Percentiles rank a stretch among this genome's conserved stretches.
These are phyloP conservation scores for Pseudomyrmex cubaensis DNA, from an alignment of 1,140 invertebrate species.

Conservation along the genomic window DNA sequence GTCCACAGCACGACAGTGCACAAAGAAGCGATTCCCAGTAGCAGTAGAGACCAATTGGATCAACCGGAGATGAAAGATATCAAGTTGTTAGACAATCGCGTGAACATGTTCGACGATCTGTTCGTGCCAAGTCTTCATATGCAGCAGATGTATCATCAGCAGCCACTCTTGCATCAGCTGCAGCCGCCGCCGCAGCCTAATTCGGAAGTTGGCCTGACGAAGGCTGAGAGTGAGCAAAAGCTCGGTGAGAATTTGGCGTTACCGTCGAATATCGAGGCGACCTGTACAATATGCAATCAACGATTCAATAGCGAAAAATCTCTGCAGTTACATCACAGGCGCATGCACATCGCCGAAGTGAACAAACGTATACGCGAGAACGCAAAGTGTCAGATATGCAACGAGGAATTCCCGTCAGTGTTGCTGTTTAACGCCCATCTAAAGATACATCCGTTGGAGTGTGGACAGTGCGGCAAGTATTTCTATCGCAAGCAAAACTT, in stretches of 20 bases:
- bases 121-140: conserved; percentile 82
- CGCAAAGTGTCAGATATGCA: conserved; percentile 87
- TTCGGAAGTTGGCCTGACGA: conserved; percentile 64
- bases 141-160: conserved; percentile 80
- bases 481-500: conserved; percentile 91
- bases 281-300: conserved; percentile 80
- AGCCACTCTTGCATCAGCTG: conserved; percentile 81
- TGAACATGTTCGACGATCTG: conserved; percentile 83
- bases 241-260: conserved; percentile 75
- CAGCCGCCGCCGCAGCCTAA: conserved; percentile 78
- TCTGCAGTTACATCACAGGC: conserved; percentile 86
- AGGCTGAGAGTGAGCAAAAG: conserved; percentile 79
- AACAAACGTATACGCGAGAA: conserved; percentile 81
- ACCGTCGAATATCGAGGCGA: conserved; percentile 76
- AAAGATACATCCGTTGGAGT: conserved; percentile 92
- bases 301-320: conserved; percentile 82
- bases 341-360: conserved; percentile 81
- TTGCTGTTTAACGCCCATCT: conserved; percentile 89
- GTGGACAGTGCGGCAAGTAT: conserved; percentile 91
- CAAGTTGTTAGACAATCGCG: conserved; percentile 82
- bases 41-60: conserved; percentile 77
- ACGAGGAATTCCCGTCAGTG: conserved; percentile 87
- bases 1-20: conserved; percentile 86
- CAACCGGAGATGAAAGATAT: conserved; percentile 82
- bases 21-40: conserved; percentile 84